A percentile compares a stretch with the other conserved stretches of the same genome.
phyloP scores from a whole-genome alignment of 1,140 invertebrate genomes.

The Nasonia giraulti region DNA sequence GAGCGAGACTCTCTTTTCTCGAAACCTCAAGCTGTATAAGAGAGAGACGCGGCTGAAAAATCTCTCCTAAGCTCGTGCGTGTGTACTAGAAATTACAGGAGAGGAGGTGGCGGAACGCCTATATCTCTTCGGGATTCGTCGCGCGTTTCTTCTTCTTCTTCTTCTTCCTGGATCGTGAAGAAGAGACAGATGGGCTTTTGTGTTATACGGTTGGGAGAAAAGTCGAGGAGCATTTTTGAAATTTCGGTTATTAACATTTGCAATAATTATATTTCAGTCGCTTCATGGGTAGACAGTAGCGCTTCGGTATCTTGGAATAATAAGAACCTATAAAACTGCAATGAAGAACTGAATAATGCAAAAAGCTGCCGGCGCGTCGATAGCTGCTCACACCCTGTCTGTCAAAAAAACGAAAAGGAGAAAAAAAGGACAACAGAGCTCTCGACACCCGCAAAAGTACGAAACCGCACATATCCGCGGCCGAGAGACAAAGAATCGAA shows the following conservation, averaged over 20 bases:
- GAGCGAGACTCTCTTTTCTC: conserved; percentile 64
- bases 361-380: background rate
- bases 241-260: background rate
- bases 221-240: background rate
- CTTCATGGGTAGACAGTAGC: too few species aligned
- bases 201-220: too few species aligned
- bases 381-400: too few species aligned
- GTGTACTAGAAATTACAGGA: conserved; percentile 63
- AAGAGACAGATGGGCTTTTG: background rate
- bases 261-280: too few species aligned
- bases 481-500: conserved; percentile 38
- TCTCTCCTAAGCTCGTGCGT: conserved; percentile 17
- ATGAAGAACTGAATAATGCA: background rate
- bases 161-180: conserved; percentile 14
- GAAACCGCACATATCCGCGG: conserved; percentile 40
- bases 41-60: background rate
- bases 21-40: background rate
- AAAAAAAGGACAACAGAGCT: background rate
- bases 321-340: too few species aligned
- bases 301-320: too few species aligned
- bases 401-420: background rate
- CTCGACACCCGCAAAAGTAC: conserved; percentile 25
- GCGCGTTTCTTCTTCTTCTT: background rate
- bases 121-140: conserved; percentile 31
- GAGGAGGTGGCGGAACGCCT: conserved; percentile 49